A percentile compares a stretch with the other conserved stretches of the same genome.
Conservation (phyloP, 2,113 vertebrate species). For the Toxotes chatareus region DNA sequence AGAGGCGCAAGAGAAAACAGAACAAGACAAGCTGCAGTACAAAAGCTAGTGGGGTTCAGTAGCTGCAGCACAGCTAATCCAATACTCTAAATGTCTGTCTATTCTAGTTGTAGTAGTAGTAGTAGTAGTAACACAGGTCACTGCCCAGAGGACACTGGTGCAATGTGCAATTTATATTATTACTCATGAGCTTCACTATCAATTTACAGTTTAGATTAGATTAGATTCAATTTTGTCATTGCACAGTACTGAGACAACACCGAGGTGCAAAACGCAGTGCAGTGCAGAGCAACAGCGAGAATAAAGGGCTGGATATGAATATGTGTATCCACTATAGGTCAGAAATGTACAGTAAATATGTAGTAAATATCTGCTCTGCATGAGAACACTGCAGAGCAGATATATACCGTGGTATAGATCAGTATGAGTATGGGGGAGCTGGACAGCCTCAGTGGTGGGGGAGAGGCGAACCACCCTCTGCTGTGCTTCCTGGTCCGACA, state of each 20-base stretch:
- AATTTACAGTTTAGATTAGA: not conserved
- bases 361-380: too few relatives aligned
- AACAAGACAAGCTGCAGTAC: not conserved
- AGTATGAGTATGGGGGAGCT: not conserved
- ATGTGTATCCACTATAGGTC: not conserved
- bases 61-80: not conserved
- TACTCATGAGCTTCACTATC: not conserved
- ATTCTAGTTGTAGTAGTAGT: not conserved
- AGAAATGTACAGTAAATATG: too few relatives aligned
- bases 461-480: not conserved
- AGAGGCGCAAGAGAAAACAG: not conserved
- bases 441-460: not conserved
- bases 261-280: not conserved
- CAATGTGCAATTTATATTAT: not conserved
- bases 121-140: not conserved
- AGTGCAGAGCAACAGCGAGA: not conserved
- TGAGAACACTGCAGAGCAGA: not conserved
- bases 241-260: not conserved
- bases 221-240: not conserved
- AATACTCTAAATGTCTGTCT: conserved; percentile 12
- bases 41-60: not conserved
- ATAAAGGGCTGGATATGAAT: not conserved
- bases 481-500: too few relatives aligned
- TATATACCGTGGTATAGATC: not conserved
- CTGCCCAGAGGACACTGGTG: not conserved